Evolutionary conservation across 1,140 invertebrate genomes (phyloP).

Genomic region (Latrodectus geometricus): DNA sequence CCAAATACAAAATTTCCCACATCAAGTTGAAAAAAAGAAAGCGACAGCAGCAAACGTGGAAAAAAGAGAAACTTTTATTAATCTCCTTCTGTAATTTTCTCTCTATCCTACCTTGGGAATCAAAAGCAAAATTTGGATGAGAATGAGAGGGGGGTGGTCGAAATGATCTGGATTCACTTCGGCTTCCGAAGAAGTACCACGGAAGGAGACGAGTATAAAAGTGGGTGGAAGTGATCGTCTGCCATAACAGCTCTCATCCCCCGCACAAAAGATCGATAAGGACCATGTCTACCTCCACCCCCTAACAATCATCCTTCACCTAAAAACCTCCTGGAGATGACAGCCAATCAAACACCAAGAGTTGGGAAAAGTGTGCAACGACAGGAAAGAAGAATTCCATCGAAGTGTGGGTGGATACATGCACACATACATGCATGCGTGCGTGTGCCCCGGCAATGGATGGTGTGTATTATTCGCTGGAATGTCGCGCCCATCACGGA

Average conservation of each 20-base stretch:
- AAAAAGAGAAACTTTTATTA: slow-evolving; percentile 35
- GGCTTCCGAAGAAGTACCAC: slow-evolving; percentile 28
- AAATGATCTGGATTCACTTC: slow-evolving; percentile 21
- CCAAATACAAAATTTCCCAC: too few species aligned
- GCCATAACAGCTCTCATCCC: slow-evolving; percentile 26
- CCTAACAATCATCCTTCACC: slow-evolving; percentile 17
- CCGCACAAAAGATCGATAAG: slow-evolving; percentile 25
- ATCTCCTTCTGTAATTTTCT: slow-evolving; percentile 32
- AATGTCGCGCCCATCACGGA: slow-evolving; percentile 44
- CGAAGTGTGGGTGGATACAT: slow-evolving; percentile 16
- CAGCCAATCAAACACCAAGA: slow-evolving; percentile 60
- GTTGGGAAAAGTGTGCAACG: slow-evolving; percentile 39
- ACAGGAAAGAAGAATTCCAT: slow-evolving; percentile 46
- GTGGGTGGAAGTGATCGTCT: slow-evolving; percentile 10
- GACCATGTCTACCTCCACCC: neutral
- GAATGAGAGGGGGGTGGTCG: slow-evolving; percentile 3
- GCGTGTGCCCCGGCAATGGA: neutral
- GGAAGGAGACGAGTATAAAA: slow-evolving; percentile 1
- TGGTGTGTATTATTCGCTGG: neutral
- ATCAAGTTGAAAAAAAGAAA: too few species aligned
- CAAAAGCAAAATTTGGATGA: neutral
- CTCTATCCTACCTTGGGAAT: slow-evolving; percentile 38
- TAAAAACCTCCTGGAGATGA: slow-evolving; percentile 54
- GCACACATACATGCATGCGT: neutral
- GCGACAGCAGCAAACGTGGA: neutral